A percentile compares a stretch with the other conserved stretches of the same genome.
Evolutionary conservation across 1,140 invertebrate species (phyloP).

Genomic region (Zophobas atratus): DNA sequence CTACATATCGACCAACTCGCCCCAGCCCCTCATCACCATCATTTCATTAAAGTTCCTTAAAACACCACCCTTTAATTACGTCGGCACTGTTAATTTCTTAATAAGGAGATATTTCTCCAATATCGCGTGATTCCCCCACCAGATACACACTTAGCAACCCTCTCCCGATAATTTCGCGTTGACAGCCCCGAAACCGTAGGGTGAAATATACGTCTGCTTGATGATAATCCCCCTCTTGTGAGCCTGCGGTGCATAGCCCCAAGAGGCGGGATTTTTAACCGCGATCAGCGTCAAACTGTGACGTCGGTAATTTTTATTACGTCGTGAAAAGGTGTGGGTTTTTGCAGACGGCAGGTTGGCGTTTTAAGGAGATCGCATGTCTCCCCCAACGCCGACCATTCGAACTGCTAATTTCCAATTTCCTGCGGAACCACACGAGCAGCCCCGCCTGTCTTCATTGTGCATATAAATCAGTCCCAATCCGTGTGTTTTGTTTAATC

Average conservation of each 20-base stretch:
- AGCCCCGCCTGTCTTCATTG: constrained; percentile 42
- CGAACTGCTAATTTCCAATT: constrained; percentile 54
- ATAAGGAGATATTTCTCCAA: neutral
- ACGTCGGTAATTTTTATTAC: no score
- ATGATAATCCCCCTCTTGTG: neutral
- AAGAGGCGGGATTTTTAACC: neutral
- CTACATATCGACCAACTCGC: no score
- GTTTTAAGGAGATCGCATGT: constrained; percentile 2
- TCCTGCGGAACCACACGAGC: constrained; percentile 53
- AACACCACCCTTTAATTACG: constrained; percentile 12
- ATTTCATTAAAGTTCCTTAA: neutral
- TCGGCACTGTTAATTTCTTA: constrained; percentile 20
- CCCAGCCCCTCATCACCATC: no score
- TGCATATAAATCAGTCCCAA: constrained; percentile 56
- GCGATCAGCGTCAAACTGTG: no score
- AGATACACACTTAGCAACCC: neutral
- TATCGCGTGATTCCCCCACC: neutral
- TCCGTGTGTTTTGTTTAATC: constrained; percentile 56
- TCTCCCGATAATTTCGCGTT: neutral
- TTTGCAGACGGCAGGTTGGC: no score
- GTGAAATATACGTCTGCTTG: constrained; percentile 30
- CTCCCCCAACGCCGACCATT: constrained; percentile 40
- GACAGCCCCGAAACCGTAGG: constrained; percentile 3
- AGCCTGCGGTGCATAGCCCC: neutral
- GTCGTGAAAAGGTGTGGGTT: no score